These are phyloP conservation scores for Coregonus clupeaformis DNA, from an alignment of 2,113 vertebrate genomes.

Conservation along the genomic window DNA sequence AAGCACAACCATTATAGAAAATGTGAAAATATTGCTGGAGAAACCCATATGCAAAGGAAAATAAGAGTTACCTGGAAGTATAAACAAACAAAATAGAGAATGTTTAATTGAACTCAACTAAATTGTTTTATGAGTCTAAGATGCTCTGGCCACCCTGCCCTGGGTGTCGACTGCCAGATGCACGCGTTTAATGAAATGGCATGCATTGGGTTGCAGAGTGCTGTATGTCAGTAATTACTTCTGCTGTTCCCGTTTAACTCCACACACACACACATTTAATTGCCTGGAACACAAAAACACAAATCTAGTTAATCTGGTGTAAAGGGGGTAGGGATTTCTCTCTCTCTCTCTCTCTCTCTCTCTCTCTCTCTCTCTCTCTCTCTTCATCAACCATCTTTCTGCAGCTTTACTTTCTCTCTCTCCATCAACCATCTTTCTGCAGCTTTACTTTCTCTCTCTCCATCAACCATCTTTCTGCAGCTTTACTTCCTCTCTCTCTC, in stretches of 20 bases:
- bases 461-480: too few species aligned
- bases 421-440: too few species aligned
- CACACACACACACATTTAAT: slow-evolving; percentile 42
- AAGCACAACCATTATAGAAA: too few species aligned
- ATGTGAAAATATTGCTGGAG: too few species aligned
- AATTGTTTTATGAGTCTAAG: neutral
- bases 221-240: slow-evolving; percentile 58
- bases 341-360: neutral
- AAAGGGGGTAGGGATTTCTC: neutral
- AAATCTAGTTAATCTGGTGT: slow-evolving; percentile 52
- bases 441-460: too few species aligned
- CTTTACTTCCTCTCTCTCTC: too few species aligned
- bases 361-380: neutral
- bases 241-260: slow-evolving; percentile 53
- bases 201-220: slow-evolving; percentile 24
- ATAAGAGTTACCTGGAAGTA: neutral
- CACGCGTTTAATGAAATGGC: slow-evolving; percentile 3
- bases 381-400: too few species aligned
- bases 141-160: neutral
- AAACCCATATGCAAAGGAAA: too few species aligned
- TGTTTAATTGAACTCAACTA: neutral
- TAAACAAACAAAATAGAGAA: neutral
- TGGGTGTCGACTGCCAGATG: slow-evolving; percentile 6
- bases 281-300: slow-evolving; percentile 50
- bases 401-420: too few species aligned